Evolutionary conservation across 2,797 vertebrate species (phyloP).

Genomic region (Uromys caudimaculatus): DNA sequence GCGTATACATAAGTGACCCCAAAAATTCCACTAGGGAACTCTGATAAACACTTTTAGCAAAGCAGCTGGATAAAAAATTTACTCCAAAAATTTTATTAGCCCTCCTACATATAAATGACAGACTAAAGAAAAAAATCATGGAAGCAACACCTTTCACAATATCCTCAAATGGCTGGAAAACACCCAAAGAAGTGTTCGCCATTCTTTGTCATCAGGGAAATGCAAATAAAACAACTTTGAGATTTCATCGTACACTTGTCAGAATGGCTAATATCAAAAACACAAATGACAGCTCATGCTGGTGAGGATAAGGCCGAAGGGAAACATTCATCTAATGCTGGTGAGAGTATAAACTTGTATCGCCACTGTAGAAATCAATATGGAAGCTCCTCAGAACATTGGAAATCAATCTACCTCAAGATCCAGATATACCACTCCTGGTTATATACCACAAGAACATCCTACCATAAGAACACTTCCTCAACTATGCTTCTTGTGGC

Average conservation of each 20-base stretch:
- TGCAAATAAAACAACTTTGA: background rate
- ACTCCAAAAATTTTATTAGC: background rate
- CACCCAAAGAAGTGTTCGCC: background rate
- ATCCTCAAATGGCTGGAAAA: background rate
- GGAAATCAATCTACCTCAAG: background rate
- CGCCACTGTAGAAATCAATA: background rate
- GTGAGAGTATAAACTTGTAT: background rate
- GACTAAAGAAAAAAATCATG: background rate
- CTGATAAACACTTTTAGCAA: background rate
- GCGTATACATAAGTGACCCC: background rate
- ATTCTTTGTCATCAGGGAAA: background rate
- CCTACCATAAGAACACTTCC: background rate
- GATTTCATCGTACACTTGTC: background rate
- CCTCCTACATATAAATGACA: background rate
- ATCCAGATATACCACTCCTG: background rate
- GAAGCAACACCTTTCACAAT: background rate
- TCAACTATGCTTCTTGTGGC: background rate
- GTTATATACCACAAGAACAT: background rate
- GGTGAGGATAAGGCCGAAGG: background rate
- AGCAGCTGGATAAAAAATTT: background rate
- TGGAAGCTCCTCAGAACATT: background rate
- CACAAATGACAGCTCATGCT: background rate
- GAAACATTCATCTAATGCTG: background rate
- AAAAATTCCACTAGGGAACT: background rate
- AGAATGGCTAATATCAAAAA: background rate